Base-by-base conservation (phyloP, 2,888 invertebrate species). In the Lobophora halterata region DNA sequence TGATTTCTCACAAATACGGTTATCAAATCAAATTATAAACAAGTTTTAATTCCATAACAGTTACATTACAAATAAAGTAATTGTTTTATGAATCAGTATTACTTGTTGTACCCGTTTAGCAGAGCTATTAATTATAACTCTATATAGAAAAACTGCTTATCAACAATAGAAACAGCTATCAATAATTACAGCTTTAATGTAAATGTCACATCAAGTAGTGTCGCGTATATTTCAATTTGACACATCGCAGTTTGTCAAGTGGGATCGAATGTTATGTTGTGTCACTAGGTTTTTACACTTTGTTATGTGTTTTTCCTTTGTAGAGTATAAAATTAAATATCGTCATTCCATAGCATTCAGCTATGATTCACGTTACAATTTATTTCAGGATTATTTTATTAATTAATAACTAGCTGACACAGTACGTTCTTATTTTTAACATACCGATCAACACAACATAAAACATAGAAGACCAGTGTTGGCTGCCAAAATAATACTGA, bases 141-240 rank as follows among this genome's bases (percentile, higher is more conserved):
- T 7, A 44, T 53, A 46, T 46, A 51, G 48, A 36, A 51, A 47
- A 53, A 51, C 33, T 26, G 33, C 44, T 52, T 32, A 18, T 20
- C 19, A 31, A 51, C 45, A 49, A 46, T 48, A 31, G 29, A 32
- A 37, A 26, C 29, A 49, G 40, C 36, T 46, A 49, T 47, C 46
- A 50, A 39, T 34, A 52, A 45, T 50, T 59, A 60, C 46, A 37
- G 41, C 46, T 49, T 51, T 55, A 60, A 63, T 72, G 66, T 68
- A 64, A 64, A 65, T 65, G 76, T 77, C 76, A 75, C 49, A 58
- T 61, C 55, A 44, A 52, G 52, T 52, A 51, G 56, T 49, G 46
- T 50, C 46, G 54, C 50, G 49, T 68, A 72, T 76, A 76, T 71
- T 75, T 80, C 77, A 80, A 67, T 75, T 77, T 75, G 76, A 80